Evolutionary conservation across 2,888 invertebrate genomes (phyloP), one percentile per base, ranked within the genome.

Genomic region (Tanytarsus gracilentus): DNA sequence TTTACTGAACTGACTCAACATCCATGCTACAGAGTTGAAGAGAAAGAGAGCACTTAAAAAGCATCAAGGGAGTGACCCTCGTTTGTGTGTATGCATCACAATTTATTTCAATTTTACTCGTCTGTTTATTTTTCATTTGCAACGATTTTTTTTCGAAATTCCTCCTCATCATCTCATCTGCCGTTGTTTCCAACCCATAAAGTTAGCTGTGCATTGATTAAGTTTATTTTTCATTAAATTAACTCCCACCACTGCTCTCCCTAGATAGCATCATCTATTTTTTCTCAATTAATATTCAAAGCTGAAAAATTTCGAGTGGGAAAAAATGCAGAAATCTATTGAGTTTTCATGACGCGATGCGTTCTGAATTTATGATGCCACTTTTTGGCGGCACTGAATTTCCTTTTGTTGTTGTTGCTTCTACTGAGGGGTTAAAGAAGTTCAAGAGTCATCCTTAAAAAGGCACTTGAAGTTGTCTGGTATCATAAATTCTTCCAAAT

Each of bases 221-320:
- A 39, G 55, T 55, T 55, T 55, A 55, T 55, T 55, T 55, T 55
- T 55, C 55, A 55, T 55, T 55, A 55, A 40, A 40, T 55, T 55
- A 55, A 16, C 14, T 36, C 14, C 23, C 18, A n/a, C n/a, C n/a
- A n/a, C 44, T 21, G 11, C 44, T 23, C 44, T 21, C 16, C 23
- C 8, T 23, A 33, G 3, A 33, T 4, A 33, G 11, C 25, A 5
- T 18, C 9, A 11, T 52, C 16, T 6, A 30, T 14, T 52, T 40
- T 16, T 40, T 55, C 26, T 27, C 55, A 55, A 55, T 55, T 55
- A 55, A 39, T 39, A 16, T 18, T 33, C 23, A n/a, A n/a, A n/a
- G n/a, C n/a, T n/a, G n/a, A n/a, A n/a, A n/a, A n/a, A n/a, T n/a
- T n/a, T n/a, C n/a, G n/a, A n/a, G n/a, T n/a, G n/a, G n/a, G n/a